Evolutionary conservation across 2,113 vertebrate genomes (phyloP).

Genomic region (Anseranas semipalmata): DNA sequence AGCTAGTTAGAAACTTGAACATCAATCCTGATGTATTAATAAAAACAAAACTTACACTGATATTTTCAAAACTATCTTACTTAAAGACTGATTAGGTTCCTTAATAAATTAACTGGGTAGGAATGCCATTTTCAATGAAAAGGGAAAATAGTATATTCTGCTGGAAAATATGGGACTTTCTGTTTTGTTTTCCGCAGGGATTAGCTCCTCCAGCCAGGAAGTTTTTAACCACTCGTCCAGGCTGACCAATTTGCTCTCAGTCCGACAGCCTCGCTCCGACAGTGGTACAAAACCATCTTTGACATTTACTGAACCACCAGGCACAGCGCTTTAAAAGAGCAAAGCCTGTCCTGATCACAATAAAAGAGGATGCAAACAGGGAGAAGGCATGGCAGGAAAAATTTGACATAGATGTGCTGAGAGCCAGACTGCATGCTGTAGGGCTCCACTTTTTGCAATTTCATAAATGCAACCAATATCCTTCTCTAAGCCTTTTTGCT

Average conservation of each 20-base stretch:
- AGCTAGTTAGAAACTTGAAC: neutral
- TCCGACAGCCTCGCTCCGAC: neutral
- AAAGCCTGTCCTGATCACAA: neutral
- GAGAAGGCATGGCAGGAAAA: neutral
- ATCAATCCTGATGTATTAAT: neutral
- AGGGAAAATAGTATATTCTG: neutral
- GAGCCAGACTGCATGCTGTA: neutral
- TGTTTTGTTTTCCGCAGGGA: neutral
- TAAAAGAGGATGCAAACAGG: neutral
- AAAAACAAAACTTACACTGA: neutral
- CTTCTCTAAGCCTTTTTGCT: neutral
- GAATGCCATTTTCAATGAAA: conserved; percentile 3
- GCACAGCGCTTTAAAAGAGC: neutral
- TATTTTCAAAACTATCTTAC: conserved; percentile 12
- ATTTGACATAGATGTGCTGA: rapidly evolving
- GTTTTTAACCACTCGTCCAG: neutral
- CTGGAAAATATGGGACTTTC: conserved; percentile 19
- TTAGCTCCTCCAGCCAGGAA: conserved; percentile 40
- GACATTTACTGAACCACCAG: neutral
- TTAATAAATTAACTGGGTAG: neutral
- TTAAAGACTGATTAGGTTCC: neutral
- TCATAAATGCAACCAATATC: neutral
- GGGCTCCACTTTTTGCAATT: neutral
- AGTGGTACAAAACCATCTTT: neutral
- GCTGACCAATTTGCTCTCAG: neutral